Conservation (phyloP, 2,797 vertebrate species). For the Leuciscus waleckii region DNA sequence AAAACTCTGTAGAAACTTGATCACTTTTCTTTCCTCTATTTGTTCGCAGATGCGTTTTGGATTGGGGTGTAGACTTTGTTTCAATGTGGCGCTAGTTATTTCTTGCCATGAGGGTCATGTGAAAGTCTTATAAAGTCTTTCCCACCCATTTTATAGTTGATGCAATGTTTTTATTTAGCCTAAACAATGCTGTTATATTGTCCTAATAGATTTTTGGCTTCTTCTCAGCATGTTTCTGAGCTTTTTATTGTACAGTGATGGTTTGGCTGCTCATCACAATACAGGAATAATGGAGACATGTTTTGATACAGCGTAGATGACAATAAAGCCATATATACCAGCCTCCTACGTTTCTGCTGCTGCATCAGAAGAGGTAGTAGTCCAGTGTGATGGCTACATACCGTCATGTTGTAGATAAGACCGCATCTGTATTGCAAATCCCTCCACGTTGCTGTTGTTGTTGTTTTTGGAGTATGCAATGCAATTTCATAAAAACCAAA, state of each 20-base stretch:
- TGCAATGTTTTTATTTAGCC: conserved; percentile 35
- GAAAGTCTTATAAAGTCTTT: conserved; percentile 23
- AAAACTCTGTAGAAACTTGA: background rate
- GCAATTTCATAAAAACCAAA: background rate
- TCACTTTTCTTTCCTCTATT: conserved; percentile 24
- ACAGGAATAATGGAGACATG: background rate
- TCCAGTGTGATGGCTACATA: background rate
- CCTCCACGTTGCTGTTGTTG: background rate
- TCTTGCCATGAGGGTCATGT: conserved; percentile 8
- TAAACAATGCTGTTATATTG: background rate
- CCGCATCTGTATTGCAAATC: background rate
- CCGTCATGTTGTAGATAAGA: background rate
- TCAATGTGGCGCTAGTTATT: background rate
- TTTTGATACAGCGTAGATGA: background rate
- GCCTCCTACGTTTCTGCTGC: background rate
- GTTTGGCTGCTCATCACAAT: background rate
- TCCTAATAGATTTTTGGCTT: background rate
- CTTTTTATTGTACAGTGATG: background rate
- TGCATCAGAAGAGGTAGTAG: background rate
- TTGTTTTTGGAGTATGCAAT: background rate
- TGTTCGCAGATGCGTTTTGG: background rate
- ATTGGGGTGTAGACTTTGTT: background rate
- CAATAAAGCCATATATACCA: background rate
- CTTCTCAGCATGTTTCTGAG: background rate
- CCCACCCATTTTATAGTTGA: conserved; percentile 24